These are phyloP conservation scores for Popillia japonica DNA, from an alignment of 1,140 invertebrate species.

Conservation along the genomic window DNA sequence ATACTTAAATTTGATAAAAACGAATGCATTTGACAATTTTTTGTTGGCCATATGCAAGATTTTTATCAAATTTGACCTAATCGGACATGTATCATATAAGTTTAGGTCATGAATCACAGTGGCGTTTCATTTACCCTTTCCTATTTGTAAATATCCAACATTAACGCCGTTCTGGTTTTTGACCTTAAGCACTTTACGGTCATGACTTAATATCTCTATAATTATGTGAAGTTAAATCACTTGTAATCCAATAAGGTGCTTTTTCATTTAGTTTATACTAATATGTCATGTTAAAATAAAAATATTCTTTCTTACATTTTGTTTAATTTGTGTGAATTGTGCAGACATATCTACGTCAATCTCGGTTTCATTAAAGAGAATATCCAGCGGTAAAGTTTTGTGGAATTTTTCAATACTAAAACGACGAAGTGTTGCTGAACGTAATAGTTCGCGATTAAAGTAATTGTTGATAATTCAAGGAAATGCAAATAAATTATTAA, in stretches of 20 bases:
- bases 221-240: conserved; percentile 1
- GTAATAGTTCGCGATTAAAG: too few species aligned
- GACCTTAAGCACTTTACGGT: conserved; percentile 39
- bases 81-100: background rate
- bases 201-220: background rate
- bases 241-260: conserved; percentile 12
- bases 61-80: conserved; percentile 17
- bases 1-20: conserved; percentile 30
- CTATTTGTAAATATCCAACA: conserved; percentile 50
- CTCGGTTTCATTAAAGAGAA: too few species aligned
- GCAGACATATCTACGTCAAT: too few species aligned
- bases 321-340: background rate
- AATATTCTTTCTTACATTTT: background rate
- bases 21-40: background rate
- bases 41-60: background rate
- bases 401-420: too few species aligned
- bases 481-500: too few species aligned
- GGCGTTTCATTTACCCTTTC: conserved; percentile 45
- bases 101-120: conserved; percentile 55
- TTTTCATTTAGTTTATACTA: background rate
- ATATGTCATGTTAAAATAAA: background rate
- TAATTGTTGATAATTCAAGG: too few species aligned
- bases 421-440: too few species aligned
- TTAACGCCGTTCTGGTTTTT: conserved; percentile 56
- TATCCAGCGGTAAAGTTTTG: too few species aligned